Conservation (phyloP, 2,113 vertebrate genomes). For the Centropus unirufus region DNA sequence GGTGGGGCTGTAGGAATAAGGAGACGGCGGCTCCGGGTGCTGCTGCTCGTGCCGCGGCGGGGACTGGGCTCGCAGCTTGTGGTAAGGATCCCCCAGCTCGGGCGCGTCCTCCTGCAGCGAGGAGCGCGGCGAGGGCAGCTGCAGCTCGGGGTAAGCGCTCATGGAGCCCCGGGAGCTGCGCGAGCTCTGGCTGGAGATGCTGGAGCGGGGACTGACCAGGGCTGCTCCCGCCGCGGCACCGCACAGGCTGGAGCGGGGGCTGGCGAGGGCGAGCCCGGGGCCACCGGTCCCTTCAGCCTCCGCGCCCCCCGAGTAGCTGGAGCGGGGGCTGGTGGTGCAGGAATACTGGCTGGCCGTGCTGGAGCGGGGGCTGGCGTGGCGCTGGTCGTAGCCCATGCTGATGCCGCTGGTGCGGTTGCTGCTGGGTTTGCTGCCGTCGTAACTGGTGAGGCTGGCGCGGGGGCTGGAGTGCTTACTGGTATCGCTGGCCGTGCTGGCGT, state of each 20-base stretch:
- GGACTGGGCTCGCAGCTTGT: constrained; percentile 76
- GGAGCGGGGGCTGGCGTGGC: constrained; percentile 90
- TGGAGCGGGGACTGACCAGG: constrained; percentile 87
- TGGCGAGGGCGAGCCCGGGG: constrained; percentile 70
- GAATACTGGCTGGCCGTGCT: constrained; percentile 89
- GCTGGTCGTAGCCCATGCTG: constrained; percentile 96
- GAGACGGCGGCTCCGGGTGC: constrained; percentile 46
- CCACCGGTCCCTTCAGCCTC: constrained; percentile 54
- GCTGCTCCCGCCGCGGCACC: constrained; percentile 71
- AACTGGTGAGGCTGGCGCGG: constrained; percentile 87
- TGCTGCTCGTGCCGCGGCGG: constrained; percentile 76
- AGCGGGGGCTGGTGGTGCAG: constrained; percentile 84
- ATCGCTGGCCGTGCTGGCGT: constrained; percentile 92
- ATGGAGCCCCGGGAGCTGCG: constrained; percentile 89
- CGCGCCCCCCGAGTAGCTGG: constrained; percentile 81
- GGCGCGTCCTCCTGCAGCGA: constrained; percentile 83
- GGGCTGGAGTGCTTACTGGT: constrained; percentile 91
- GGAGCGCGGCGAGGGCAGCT: constrained; percentile 84
- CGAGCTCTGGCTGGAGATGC: constrained; percentile 92
- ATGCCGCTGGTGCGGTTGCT: constrained; percentile 97
- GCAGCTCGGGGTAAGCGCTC: constrained; percentile 87
- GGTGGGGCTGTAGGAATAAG: constrained; percentile 73
- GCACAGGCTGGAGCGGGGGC: constrained; percentile 87
- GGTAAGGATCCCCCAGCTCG: constrained; percentile 79
- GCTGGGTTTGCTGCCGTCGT: constrained; percentile 86